Evolutionary conservation across 1,140 invertebrate genomes (phyloP).

Genomic region (Diorhabda sublineata): DNA sequence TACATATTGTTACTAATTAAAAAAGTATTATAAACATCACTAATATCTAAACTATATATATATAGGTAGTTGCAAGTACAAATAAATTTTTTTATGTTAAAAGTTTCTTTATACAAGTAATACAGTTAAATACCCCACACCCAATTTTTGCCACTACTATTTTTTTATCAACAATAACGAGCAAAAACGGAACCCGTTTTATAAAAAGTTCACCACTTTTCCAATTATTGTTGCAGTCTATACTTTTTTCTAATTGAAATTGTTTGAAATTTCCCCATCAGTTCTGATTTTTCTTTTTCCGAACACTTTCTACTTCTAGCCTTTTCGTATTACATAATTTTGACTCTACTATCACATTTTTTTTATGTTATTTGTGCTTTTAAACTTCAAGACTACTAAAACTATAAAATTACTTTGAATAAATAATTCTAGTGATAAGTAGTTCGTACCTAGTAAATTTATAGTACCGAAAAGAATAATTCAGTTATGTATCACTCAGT

Average conservation of each 20-base stretch:
- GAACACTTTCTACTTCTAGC: no score
- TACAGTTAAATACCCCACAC: conserved; percentile 5
- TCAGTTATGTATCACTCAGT: no score
- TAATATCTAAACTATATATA: conserved; percentile 7
- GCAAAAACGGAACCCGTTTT: not conserved
- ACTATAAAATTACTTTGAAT: no score
- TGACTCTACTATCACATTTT: no score
- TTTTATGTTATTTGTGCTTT: no score
- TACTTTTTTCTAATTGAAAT: not conserved
- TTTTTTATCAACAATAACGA: not conserved
- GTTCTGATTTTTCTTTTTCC: no score
- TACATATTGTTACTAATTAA: conserved; percentile 14
- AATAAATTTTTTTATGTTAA: conserved; percentile 11
- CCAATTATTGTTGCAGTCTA: not conserved
- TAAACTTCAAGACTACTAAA: no score
- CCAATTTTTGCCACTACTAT: not conserved
- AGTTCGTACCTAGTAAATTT: no score
- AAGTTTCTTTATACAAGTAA: not conserved
- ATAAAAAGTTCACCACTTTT: not conserved
- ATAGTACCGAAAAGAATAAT: no score
- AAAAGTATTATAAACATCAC: not conserved
- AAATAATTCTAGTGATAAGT: no score
- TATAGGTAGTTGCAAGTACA: conserved; percentile 20
- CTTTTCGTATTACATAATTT: no score
- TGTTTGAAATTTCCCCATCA: no score